Percentiles rank a stretch among this genome's conserved stretches.
Conservation (phyloP, 2,113 vertebrate species). For the Erythrocercus mccallii region DNA sequence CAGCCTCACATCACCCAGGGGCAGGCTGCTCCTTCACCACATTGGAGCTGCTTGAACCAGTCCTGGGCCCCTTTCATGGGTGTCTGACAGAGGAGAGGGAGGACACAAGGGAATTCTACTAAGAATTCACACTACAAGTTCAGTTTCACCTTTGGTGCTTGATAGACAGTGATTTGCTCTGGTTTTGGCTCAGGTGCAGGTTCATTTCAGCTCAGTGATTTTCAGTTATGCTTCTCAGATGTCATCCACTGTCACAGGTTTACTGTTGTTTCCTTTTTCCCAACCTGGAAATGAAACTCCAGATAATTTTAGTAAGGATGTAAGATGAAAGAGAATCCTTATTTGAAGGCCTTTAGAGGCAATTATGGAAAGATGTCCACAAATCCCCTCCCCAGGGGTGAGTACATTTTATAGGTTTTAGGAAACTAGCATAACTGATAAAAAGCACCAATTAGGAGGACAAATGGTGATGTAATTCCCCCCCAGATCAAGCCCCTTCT, state of each 20-base stretch:
- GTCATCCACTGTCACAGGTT: not conserved
- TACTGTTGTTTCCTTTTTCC: not conserved
- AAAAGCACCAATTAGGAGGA: not conserved
- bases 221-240: not conserved
- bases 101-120: not conserved
- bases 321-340: not conserved
- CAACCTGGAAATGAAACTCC: not conserved
- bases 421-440: not conserved
- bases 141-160: not conserved
- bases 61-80: rapidly evolving
- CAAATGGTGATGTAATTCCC: not conserved
- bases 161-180: not conserved
- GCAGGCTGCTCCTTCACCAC: rapidly evolving
- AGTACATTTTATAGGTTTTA: not conserved
- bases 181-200: not conserved
- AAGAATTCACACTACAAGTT: not conserved
- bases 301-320: not conserved
- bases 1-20: rapidly evolving
- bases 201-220: not conserved
- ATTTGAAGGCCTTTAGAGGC: not conserved
- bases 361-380: not conserved
- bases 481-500: not conserved
- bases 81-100: not conserved
- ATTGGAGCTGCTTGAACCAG: not conserved
- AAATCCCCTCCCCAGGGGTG: not conserved